phyloP scores from a whole-genome alignment of 2,797 vertebrate species.

The Amblyopsis hoosieri region DNA sequence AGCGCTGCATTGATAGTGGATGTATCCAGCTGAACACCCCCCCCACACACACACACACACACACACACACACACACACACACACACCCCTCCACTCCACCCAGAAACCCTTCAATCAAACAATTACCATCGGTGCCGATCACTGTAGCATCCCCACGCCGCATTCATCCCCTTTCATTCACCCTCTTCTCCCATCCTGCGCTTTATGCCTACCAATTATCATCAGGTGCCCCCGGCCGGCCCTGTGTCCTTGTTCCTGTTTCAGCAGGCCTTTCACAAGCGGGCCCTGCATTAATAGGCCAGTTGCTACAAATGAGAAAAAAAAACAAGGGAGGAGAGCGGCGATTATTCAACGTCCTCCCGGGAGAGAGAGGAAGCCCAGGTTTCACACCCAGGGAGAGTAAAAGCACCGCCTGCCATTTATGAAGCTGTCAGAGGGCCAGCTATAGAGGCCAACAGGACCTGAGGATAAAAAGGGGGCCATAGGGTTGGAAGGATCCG shows the following conservation, averaged over 20 bases:
- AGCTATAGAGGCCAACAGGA: conserved; percentile 27
- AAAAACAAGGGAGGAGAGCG: conserved; percentile 50
- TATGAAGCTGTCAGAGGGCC: conserved; percentile 35
- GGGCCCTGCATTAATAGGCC: conserved; percentile 71
- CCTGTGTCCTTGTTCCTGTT: conserved; percentile 68
- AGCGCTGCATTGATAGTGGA: conserved; percentile 52
- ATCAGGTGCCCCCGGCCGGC: conserved; percentile 66
- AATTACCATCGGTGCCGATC: conserved; percentile 57
- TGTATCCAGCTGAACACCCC: conserved; percentile 69
- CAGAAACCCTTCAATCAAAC: conserved; percentile 68
- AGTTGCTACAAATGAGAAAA: conserved; percentile 74
- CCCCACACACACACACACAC: conserved; percentile 23
- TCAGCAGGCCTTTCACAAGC: conserved; percentile 71
- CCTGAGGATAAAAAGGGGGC: conserved; percentile 1
- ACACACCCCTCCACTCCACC: conserved; percentile 16
- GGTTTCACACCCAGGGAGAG: conserved; percentile 61
- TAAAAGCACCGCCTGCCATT: conserved; percentile 57
- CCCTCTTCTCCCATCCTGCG: conserved; percentile 52
- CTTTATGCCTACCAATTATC: conserved; percentile 75
- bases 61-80: not conserved
- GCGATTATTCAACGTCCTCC: conserved; percentile 67
- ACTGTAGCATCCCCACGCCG: conserved; percentile 61
- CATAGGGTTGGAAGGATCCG: conserved; percentile 12
- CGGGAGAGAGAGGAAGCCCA: conserved; percentile 41
- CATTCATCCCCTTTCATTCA: conserved; percentile 66